These are phyloP conservation scores for Nyctalus aviator DNA, from an alignment of 2,797 vertebrate species.

Conservation along the genomic window DNA sequence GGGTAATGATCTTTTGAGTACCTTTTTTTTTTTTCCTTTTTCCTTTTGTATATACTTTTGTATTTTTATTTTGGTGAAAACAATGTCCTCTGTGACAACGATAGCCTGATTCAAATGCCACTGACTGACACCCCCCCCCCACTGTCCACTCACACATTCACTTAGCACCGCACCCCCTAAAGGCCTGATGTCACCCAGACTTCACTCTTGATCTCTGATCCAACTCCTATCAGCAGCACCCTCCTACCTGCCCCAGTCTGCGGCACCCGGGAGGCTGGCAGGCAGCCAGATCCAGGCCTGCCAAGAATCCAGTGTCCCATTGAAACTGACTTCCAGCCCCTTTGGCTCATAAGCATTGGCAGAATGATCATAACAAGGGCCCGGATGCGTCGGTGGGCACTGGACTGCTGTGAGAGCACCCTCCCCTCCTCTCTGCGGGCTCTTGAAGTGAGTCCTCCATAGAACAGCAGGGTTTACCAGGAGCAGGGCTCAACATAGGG, in stretches of 20 bases:
- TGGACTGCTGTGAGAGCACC: neutral
- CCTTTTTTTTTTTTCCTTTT: conserved; percentile 18
- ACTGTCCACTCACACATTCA: neutral
- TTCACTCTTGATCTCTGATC: neutral
- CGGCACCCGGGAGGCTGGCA: neutral
- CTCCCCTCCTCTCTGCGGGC: neutral
- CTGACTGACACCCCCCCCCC: neutral
- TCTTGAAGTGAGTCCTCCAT: neutral
- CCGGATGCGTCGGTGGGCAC: neutral
- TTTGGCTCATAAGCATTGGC: neutral
- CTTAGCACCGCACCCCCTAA: too few species aligned
- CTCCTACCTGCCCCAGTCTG: neutral
- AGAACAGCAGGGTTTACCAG: neutral
- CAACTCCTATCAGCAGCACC: neutral
- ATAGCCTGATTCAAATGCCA: neutral
- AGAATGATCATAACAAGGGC: neutral
- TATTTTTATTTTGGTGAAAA: neutral
- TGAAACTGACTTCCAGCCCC: fast-evolving
- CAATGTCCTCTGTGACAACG: neutral
- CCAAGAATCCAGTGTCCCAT: neutral
- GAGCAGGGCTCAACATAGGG: neutral
- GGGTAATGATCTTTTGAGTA: neutral
- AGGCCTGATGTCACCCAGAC: neutral
- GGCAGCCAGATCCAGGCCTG: neutral
- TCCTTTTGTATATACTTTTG: conserved; percentile 21